A percentile compares a stretch with the other conserved stretches of the same genome.
Conservation (phyloP, 2,888 invertebrate species). For the Eupithecia subumbrata region DNA sequence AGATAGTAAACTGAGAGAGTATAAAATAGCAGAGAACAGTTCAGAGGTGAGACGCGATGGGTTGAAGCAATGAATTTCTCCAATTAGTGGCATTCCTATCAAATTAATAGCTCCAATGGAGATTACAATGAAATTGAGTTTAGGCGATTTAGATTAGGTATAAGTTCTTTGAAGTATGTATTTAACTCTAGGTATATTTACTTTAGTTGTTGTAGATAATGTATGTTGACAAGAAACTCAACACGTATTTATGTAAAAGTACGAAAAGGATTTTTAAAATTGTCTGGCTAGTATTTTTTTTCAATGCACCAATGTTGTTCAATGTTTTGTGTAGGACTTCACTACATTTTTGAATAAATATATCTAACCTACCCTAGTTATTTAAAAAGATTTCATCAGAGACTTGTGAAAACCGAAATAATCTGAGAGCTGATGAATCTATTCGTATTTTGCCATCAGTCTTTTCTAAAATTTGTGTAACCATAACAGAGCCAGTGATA, state of each 20-base stretch:
- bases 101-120: slow-evolving; percentile 46
- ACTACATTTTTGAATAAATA: neutral
- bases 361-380: neutral
- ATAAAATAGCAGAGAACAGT: slow-evolving; percentile 11
- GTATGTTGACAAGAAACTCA: neutral
- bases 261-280: neutral
- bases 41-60: slow-evolving; percentile 45
- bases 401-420: neutral
- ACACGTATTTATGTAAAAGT: neutral
- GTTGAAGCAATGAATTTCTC: slow-evolving; percentile 57
- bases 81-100: slow-evolving; percentile 64
- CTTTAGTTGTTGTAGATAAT: neutral
- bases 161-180: neutral
- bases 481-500: neutral
- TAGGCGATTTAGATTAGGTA: neutral
- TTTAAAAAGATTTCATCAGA: neutral
- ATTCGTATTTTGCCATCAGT: neutral
- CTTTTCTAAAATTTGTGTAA: neutral
- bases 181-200: neutral
- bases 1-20: neutral
- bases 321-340: neutral
- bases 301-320: neutral
- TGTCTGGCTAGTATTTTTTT: neutral
- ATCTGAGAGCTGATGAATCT: neutral
- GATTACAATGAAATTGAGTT: slow-evolving; percentile 5